Conservation (phyloP, 2,888 invertebrate species). For the Crossocerus cetratus region DNA sequence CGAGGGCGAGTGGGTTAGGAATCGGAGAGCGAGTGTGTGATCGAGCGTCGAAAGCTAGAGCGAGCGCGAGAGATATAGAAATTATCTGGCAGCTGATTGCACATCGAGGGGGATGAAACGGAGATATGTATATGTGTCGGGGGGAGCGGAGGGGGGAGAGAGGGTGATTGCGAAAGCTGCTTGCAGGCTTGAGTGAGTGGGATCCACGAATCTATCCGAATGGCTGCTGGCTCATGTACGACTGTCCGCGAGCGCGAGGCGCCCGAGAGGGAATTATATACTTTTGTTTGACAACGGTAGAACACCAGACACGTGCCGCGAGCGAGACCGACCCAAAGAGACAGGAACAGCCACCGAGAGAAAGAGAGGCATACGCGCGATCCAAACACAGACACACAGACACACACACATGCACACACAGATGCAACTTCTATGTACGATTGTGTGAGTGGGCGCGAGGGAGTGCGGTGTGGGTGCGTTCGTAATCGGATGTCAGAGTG, state of each 20-base stretch:
- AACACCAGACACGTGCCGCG: not conserved
- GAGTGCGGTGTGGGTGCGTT: slow-evolving; percentile 48
- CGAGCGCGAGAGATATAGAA: slow-evolving; percentile 57
- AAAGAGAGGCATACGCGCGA: not conserved
- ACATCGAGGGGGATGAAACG: slow-evolving; percentile 68
- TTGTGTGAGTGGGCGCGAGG: not conserved
- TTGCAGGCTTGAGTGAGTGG: not conserved
- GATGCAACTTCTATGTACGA: too few species aligned
- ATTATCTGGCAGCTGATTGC: slow-evolving; percentile 77
- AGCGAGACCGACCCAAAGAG: not conserved
- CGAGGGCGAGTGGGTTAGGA: too few species aligned
- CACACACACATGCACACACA: too few species aligned
- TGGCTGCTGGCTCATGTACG: not conserved
- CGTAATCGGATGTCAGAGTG: slow-evolving; percentile 70
- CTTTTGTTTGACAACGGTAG: not conserved
- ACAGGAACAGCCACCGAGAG: not conserved
- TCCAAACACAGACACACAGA: too few species aligned
- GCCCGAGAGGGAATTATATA: too few species aligned
- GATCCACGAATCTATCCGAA: not conserved
- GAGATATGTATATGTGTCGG: slow-evolving; percentile 40
- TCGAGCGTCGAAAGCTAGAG: slow-evolving; percentile 47
- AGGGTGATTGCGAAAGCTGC: slow-evolving; percentile 32
- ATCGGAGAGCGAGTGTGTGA: too few species aligned
- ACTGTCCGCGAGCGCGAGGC: not conserved
- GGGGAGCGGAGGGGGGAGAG: slow-evolving; percentile 19